Percentiles rank a stretch among this genome's conserved stretches.
Evolutionary conservation across 2,888 invertebrate species (phyloP).

Genomic region (Hirtodrosophila confusa): DNA sequence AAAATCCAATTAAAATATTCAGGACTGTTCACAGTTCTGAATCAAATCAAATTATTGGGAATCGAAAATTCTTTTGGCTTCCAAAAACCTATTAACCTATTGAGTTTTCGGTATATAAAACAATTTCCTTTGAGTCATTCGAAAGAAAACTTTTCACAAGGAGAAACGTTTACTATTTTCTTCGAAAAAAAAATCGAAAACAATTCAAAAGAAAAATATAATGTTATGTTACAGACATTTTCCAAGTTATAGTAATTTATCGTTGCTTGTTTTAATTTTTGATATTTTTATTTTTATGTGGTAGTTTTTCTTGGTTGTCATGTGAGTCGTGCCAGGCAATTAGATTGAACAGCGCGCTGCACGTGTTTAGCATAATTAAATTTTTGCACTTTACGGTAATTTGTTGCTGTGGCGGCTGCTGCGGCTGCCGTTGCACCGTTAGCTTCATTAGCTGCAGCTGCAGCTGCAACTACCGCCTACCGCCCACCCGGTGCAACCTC

Average conservation of each 20-base stretch:
- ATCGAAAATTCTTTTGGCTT: no score
- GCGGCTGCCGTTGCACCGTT: slow-evolving; percentile 53
- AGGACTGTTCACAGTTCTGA: no score
- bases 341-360: slow-evolving; percentile 62
- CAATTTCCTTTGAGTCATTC: no score
- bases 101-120: no score
- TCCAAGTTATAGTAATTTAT: background rate
- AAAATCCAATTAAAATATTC: no score
- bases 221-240: background rate
- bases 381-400: slow-evolving; percentile 68
- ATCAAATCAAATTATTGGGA: no score
- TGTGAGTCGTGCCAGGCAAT: slow-evolving; percentile 60
- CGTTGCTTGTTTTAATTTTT: background rate
- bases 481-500: slow-evolving; percentile 43
- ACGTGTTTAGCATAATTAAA: slow-evolving; percentile 74
- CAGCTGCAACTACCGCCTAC: slow-evolving; percentile 54
- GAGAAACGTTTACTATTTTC: no score
- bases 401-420: slow-evolving; percentile 40
- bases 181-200: no score
- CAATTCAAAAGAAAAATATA: no score
- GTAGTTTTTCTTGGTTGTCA: slow-evolving; percentile 33
- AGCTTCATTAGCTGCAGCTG: slow-evolving; percentile 69
- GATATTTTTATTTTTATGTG: background rate
- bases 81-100: no score
- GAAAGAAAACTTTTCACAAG: no score